phyloP scores from a whole-genome alignment of 2,113 vertebrate genomes.

The Setophaga coronata region DNA sequence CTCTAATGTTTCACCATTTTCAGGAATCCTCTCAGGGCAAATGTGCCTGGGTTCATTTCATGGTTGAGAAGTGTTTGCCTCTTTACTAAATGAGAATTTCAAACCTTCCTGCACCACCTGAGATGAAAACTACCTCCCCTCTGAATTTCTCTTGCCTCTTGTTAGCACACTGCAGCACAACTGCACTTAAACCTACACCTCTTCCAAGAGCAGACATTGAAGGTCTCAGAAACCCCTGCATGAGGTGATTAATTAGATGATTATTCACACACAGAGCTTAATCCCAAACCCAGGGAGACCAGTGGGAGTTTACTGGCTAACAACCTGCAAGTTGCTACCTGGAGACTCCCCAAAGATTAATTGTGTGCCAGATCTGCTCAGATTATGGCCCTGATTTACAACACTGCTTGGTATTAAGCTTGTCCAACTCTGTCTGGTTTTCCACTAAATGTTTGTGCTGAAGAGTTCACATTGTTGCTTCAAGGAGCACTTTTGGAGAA shows the following conservation, averaged over 20 bases:
- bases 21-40: neutral
- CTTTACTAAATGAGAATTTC: neutral
- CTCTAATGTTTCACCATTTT: neutral
- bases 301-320: slow-evolving; percentile 19
- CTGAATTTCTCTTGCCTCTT: neutral
- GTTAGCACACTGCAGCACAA: neutral
- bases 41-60: neutral
- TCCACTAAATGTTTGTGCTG: neutral
- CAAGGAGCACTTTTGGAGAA: neutral
- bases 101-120: neutral
- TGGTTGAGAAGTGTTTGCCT: neutral
- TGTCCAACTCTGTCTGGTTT: neutral
- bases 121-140: neutral
- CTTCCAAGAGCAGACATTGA: neutral
- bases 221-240: neutral
- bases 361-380: neutral
- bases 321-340: neutral
- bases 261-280: slow-evolving; percentile 32
- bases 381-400: slow-evolving; percentile 18
- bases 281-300: slow-evolving; percentile 1
- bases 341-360: slow-evolving; percentile 14
- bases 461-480: neutral
- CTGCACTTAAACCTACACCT: neutral
- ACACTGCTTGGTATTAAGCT: neutral
- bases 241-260: slow-evolving; percentile 33